Evolutionary conservation across 2,888 invertebrate species (phyloP), one percentile per base, ranked within the genome.

Genomic region (Pardosa pseudoannulata): DNA sequence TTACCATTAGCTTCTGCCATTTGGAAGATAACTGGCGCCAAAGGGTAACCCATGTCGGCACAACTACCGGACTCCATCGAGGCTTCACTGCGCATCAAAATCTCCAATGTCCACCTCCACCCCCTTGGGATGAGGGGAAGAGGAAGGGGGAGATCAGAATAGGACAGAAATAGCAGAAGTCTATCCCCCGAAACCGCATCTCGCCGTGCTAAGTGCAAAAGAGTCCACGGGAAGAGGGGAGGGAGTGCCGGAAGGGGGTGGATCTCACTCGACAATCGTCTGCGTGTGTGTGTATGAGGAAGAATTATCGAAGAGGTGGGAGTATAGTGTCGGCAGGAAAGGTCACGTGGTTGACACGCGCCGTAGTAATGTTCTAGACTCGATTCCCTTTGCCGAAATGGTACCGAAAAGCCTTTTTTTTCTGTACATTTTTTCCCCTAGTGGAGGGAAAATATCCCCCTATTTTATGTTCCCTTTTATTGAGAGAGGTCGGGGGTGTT

Each of bases 281-380:
- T 29, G 32, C 13, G 5, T 27, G 29, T 67, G 16, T 16, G 29
- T 67, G 31, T 41, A 82, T 62, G 73, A 5, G 73, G 31, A 67
- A 75, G 81, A 76, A 83, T 78, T 72, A 76, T 83, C 19, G 56
- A 36, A 16, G 32, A 65, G 73, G 27, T 11, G 36, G 64, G 64
- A 29, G 23, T 23, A 56, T 28, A 28, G 28, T n/a, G 46, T n/a
- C 36, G 28, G 65, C 81, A 70, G 75, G 75, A 75, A 82, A 75
- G 62, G 82, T 82, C 82, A 71, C 82, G 82, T 82, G 82, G 68
- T 75, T 46, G 75, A 36, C 82, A 82, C 81, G 81, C 68, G 41
- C 50, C 56, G 11, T 50, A 13, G 56, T 81, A 68, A 81, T 74
- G 70, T 62, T 46, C 62, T 16, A 23, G 56, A 2, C 46, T 46